These are phyloP conservation scores for Papilio protenor DNA, from an alignment of 2,888 invertebrate genomes.

Conservation along the genomic window DNA sequence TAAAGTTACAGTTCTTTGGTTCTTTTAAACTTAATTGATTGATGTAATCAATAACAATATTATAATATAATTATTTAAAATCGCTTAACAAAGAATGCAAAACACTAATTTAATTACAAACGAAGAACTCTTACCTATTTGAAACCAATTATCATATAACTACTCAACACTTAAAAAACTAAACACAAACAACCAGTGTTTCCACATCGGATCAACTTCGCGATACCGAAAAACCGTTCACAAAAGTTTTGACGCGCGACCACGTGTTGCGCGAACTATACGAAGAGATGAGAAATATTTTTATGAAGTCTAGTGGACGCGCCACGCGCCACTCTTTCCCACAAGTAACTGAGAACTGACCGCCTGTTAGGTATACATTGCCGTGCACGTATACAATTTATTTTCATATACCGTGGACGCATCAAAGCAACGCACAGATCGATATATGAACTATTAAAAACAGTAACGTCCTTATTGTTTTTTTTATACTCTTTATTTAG, in stretches of 20 bases:
- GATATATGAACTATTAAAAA: slow-evolving; percentile 47
- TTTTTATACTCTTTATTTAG: slow-evolving; percentile 50
- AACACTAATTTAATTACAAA: slow-evolving; percentile 39
- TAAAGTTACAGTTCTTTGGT: too few relatives aligned
- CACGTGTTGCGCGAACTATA: slow-evolving; percentile 70
- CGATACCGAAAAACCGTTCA: slow-evolving; percentile 65
- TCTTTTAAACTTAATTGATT: background rate
- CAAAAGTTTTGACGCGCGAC: slow-evolving; percentile 60
- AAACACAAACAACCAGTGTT: slow-evolving; percentile 56
- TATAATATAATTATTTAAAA: background rate
- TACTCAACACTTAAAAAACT: slow-evolving; percentile 55
- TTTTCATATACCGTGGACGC: slow-evolving; percentile 75
- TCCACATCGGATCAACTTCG: slow-evolving; percentile 57
- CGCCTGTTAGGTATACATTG: slow-evolving; percentile 72
- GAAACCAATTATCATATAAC: slow-evolving; percentile 49
- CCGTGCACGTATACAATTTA: slow-evolving; percentile 75
- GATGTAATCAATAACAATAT: background rate
- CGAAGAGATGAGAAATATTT: slow-evolving; percentile 44
- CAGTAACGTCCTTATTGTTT: slow-evolving; percentile 42
- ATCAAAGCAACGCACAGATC: slow-evolving; percentile 57
- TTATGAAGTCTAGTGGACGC: slow-evolving; percentile 50
- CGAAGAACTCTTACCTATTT: slow-evolving; percentile 36
- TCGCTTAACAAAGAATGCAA: slow-evolving; percentile 1
- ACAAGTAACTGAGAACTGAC: slow-evolving; percentile 79
- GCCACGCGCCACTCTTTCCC: slow-evolving; percentile 66